Evolutionary conservation across 2,113 vertebrate genomes (phyloP).

Genomic region (Dascyllus trimaculatus): DNA sequence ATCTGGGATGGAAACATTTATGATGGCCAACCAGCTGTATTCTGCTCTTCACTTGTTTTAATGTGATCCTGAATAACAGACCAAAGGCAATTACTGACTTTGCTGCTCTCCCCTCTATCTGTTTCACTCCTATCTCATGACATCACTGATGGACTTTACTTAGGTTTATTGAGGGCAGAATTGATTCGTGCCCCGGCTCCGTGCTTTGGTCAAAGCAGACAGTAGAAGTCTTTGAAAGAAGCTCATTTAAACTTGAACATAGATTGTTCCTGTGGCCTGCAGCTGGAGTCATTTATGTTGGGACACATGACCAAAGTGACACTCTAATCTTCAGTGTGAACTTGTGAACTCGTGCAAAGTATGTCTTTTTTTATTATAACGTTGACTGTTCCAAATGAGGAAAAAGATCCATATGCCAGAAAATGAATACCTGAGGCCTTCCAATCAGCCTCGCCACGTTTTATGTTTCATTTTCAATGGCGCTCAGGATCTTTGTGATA

Average conservation of each 20-base stretch:
- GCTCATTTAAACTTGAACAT: slow-evolving; percentile 1
- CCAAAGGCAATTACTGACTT: slow-evolving; percentile 52
- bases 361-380: slow-evolving; percentile 8
- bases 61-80: slow-evolving; percentile 48
- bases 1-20: slow-evolving; percentile 41
- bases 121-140: slow-evolving; percentile 33
- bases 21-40: slow-evolving; percentile 34
- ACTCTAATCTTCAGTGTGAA: slow-evolving; percentile 29
- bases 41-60: slow-evolving; percentile 40
- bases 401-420: not conserved
- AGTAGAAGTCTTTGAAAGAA: slow-evolving; percentile 3
- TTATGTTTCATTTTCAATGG: slow-evolving; percentile 27
- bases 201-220: slow-evolving; percentile 21
- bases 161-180: slow-evolving; percentile 20
- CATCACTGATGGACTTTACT: slow-evolving; percentile 15
- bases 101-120: not conserved
- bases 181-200: slow-evolving; percentile 22
- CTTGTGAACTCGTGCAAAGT: slow-evolving; percentile 33
- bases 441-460: slow-evolving; percentile 11
- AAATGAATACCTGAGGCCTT: slow-evolving; percentile 34
- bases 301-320: slow-evolving; percentile 3
- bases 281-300: slow-evolving; percentile 39
- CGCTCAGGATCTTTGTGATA: slow-evolving; percentile 38
- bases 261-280: not conserved
- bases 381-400: slow-evolving; percentile 13